Percentiles rank a stretch among this genome's conserved stretches.
Conservation (phyloP, 2,797 vertebrate genomes). For the Parotocinclus haroldoi region DNA sequence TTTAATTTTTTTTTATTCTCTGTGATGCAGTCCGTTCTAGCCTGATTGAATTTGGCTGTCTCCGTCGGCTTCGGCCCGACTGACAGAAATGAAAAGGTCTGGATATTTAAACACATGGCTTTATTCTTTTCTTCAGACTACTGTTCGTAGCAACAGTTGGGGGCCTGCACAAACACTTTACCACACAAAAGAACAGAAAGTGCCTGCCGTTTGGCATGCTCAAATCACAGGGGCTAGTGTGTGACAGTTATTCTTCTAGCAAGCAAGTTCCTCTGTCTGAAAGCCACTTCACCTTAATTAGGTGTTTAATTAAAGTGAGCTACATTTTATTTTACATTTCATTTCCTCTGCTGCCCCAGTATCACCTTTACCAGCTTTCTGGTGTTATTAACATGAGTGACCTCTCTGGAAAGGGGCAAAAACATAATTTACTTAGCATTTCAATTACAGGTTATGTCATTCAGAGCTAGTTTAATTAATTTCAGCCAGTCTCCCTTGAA, state of each 20-base stretch:
- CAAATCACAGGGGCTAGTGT: constrained; percentile 36
- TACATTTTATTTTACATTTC: background rate
- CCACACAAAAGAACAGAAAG: constrained; percentile 48
- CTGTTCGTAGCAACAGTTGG: constrained; percentile 50
- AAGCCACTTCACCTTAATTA: constrained; percentile 9
- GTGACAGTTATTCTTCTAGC: constrained; percentile 2
- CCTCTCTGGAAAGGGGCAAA: background rate
- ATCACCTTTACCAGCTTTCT: constrained; percentile 9
- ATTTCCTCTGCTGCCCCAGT: constrained; percentile 1
- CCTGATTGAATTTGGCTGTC: constrained; percentile 48
- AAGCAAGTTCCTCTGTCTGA: background rate
- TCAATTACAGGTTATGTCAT: constrained; percentile 27
- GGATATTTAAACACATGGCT: constrained; percentile 64
- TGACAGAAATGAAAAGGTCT: constrained; percentile 64
- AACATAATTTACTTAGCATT: constrained; percentile 20
- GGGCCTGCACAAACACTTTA: constrained; percentile 53
- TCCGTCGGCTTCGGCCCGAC: constrained; percentile 48
- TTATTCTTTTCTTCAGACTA: constrained; percentile 50
- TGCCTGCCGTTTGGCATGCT: constrained; percentile 20
- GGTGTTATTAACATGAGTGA: constrained; percentile 18
- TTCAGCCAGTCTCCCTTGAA: background rate
- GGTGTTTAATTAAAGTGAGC: background rate
- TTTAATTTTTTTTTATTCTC: constrained; percentile 52
- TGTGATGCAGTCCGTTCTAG: constrained; percentile 52
- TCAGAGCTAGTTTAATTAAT: constrained; percentile 31